Percentiles rank a stretch among this genome's conserved stretches.
These are phyloP conservation scores for Harpegnathos saltator DNA, from an alignment of 1,140 invertebrate species.

Conservation along the genomic window DNA sequence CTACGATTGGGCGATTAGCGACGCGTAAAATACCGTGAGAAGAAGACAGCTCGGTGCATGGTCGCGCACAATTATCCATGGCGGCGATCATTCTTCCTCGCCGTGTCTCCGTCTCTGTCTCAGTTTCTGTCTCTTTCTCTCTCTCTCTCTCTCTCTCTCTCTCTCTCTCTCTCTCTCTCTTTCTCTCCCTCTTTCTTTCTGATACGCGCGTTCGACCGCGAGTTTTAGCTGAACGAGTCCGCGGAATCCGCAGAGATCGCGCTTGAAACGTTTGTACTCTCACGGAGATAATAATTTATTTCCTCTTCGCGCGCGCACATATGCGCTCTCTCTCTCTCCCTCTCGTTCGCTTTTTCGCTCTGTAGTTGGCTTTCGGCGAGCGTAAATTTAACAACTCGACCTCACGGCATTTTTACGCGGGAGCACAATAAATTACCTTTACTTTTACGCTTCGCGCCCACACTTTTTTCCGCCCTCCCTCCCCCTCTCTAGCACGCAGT, in stretches of 20 bases:
- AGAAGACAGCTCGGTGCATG: background rate
- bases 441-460: slow-evolving; percentile 38
- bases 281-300: slow-evolving; percentile 52
- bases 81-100: too few species aligned
- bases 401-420: slow-evolving; percentile 52
- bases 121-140: too few species aligned
- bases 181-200: too few species aligned
- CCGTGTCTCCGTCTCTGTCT: too few species aligned
- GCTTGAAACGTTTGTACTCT: slow-evolving; percentile 15
- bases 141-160: too few species aligned
- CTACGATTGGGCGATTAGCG: slow-evolving; percentile 38
- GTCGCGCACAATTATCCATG: too few species aligned
- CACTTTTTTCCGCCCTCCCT: background rate
- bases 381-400: slow-evolving; percentile 58
- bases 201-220: too few species aligned
- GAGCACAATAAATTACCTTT: slow-evolving; percentile 57
- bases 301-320: slow-evolving; percentile 7
- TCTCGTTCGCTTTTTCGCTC: slow-evolving; percentile 17
- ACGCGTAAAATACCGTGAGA: slow-evolving; percentile 47
- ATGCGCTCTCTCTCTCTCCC: background rate
- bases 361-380: slow-evolving; percentile 42
- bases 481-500: slow-evolving; percentile 9
- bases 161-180: too few species aligned
- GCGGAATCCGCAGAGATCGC: slow-evolving; percentile 23
- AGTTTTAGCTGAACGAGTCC: background rate